Evolutionary conservation across 2,888 invertebrate species (phyloP), one percentile per base, ranked within the genome.

Genomic region (Pterostichus madidus): DNA sequence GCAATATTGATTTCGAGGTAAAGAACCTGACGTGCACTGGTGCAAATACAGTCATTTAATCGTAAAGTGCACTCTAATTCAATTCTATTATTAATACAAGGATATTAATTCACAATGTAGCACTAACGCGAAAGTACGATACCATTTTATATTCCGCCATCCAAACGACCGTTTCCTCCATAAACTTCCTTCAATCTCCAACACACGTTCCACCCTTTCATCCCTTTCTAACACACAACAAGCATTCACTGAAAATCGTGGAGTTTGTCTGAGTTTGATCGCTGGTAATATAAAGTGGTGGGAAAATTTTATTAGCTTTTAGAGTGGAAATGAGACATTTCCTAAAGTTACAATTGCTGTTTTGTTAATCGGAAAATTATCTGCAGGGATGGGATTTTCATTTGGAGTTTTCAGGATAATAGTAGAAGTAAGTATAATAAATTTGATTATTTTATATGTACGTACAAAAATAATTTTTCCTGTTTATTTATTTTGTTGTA

Each of bases 1-100:
- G 13, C 64, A 11, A 13, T 64, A 64, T 64, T 35, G 64, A 64
- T 64, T 35, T 64, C 5, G 32, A 13, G 64, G 13, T 11, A 64
- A 64, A 64, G 35, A 13, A 10, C 64, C 35, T 5, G 32, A 64
- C n/a, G 32, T 35, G 35, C 13, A 32, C 10, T 13, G 35, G n/a
- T 35, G 8, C 6, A 35, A 32, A 39, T 35, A 17, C 44, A 44
- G 11, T 15, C 49, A 73, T 73, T 53, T 24, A 46, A 44, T 17
- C 13, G 11, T 31, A 53, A 15, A 46, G 73, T 73, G 73, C 73
- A 73, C 73, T 73, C 49, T 73, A 73, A 73, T 73, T 73, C 73
- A 17, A 73, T 73, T 73, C 24, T 73, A 73, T 73, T 73, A 73
- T 73, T 73, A 73, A 73, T 73, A 73, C 44, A 73, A 46, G 73